A percentile compares a stretch with the other conserved stretches of the same genome.
Conservation (phyloP, 2,797 vertebrate species). For the Neosalanx taihuensis region DNA sequence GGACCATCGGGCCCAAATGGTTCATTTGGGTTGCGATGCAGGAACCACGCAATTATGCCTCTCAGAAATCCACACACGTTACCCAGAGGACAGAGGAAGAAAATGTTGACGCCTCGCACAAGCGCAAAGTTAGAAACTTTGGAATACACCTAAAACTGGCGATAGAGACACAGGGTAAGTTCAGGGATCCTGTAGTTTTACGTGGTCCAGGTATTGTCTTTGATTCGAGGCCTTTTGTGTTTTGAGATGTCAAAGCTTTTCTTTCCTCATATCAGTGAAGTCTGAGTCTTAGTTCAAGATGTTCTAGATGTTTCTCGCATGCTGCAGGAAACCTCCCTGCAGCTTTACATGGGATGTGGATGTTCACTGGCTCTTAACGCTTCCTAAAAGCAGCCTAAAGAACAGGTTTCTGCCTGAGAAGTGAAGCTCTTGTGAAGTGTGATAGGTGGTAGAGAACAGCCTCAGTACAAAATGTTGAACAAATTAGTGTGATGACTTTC, state of each 20-base stretch:
- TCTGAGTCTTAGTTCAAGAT: neutral
- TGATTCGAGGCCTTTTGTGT: neutral
- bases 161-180: constrained; percentile 8
- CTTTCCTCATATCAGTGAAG: neutral
- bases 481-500: no score
- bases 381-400: neutral
- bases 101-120: neutral
- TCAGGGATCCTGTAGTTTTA: neutral
- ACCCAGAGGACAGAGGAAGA: neutral
- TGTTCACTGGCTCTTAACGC: neutral
- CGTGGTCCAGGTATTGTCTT: neutral
- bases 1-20: neutral
- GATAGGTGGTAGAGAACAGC: no score
- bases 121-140: neutral
- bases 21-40: neutral
- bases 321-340: neutral
- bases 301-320: neutral
- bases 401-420: neutral
- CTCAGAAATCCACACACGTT: neutral
- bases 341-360: neutral
- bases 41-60: neutral
- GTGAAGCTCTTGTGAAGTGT: neutral
- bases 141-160: neutral
- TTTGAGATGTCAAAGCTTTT: neutral
- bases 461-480: no score